phyloP scores from a whole-genome alignment of 2,113 vertebrate genomes.

The Ameiurus melas region DNA sequence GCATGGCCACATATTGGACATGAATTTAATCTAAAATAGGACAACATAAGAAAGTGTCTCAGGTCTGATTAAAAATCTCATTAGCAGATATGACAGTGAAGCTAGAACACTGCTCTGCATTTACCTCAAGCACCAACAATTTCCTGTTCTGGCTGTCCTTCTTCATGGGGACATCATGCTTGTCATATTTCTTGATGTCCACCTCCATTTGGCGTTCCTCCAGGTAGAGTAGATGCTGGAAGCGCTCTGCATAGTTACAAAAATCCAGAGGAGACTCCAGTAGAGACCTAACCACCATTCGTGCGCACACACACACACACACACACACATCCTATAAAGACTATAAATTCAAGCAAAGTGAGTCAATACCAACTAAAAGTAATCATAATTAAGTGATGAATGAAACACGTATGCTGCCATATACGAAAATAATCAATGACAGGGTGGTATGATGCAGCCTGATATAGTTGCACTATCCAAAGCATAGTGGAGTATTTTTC shows the following conservation, averaged over 20 bases:
- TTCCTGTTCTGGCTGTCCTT: conserved; percentile 53
- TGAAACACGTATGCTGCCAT: background rate
- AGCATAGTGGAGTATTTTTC: background rate
- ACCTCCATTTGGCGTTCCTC: conserved; percentile 89
- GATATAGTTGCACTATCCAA: too few species aligned
- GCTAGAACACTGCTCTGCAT: conserved; percentile 26
- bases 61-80: background rate
- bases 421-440: background rate
- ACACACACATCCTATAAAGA: background rate
- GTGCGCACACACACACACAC: background rate
- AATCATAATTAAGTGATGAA: background rate
- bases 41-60: background rate
- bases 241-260: conserved; percentile 60
- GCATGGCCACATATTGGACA: background rate
- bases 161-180: conserved; percentile 72
- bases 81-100: background rate
- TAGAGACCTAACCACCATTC: conserved; percentile 3
- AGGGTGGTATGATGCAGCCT: background rate
- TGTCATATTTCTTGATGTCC: conserved; percentile 87
- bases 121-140: conserved; percentile 80
- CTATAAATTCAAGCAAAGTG: background rate
- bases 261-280: conserved; percentile 28
- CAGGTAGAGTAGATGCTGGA: conserved; percentile 82
- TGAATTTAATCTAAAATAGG: too few species aligned
- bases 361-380: background rate